Evolutionary conservation across 2,113 vertebrate species (phyloP), one percentile per base, ranked within the genome.

Genomic region (Echinops telfairi): DNA sequence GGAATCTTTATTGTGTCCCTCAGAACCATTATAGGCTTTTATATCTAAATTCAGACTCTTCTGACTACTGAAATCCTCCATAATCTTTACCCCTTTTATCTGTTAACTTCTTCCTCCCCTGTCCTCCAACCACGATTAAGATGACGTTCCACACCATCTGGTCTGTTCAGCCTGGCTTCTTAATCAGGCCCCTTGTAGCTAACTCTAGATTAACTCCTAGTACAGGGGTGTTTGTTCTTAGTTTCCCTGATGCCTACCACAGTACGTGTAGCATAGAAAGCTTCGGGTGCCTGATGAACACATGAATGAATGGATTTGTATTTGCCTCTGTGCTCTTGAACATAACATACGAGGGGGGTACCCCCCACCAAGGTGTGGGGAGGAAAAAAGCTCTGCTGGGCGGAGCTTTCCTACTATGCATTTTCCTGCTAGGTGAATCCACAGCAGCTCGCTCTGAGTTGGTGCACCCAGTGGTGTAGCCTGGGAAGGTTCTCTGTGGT

Each of bases 21-120:
- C 38, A 86, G 58, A 92, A 81, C 77, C 62, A 15, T 68, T 47
- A 71, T 83, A 23, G 40, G 27, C 78, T 62, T 88, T 83, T 92
- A 86, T 40, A 82, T 27, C 31, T 16, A 79, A 76, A 64, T 53
- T 70, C 22, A 87, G 31, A 76, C 4, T 78, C 33, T 19, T 38
- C 31, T 31, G 9, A 33, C 25, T 31, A 36, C 93, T 33, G 57
- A 20, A 78, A 75, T 88, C 43, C 70, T 85, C 25, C 5, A 4
- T 19, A 68, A 53, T 64, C 53, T 73, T 33, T 77, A 47, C 8
- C n/a, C 29, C 25, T 85, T 58, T 64, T 66, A 70, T 70, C n/a
- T 57, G 6, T 85, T 68, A 38, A 85, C 53, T 57, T 62, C 40
- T 83, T 83, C 31, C 27, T 9, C 22, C 57, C 5, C n/a, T 90